Conservation (phyloP, 2,888 invertebrate genomes). For the Adela reaumurella region DNA sequence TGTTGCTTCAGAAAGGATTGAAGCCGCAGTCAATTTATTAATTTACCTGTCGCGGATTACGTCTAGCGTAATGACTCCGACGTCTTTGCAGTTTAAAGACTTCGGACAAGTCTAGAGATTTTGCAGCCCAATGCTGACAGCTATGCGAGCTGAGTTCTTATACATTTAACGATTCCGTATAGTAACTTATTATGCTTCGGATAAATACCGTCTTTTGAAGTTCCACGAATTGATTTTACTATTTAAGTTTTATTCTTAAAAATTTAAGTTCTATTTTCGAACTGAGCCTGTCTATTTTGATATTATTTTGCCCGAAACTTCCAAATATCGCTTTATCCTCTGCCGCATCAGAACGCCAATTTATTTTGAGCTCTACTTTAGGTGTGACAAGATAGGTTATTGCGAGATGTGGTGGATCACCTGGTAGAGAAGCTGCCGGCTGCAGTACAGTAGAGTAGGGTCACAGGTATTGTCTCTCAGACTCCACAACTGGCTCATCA, state of each 20-base stretch:
- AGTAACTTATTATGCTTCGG: background rate
- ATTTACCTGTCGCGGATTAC: background rate
- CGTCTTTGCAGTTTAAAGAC: background rate
- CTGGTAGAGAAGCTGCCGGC: conserved; percentile 4
- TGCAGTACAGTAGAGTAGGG: conserved; percentile 12
- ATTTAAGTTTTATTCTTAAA: no score
- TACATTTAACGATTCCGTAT: background rate
- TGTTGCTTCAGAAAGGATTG: conserved; percentile 16
- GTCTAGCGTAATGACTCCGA: background rate
- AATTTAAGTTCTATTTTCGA: no score
- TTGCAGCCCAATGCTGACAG: conserved; percentile 15
- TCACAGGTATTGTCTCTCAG: background rate
- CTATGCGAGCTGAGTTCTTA: conserved; percentile 13
- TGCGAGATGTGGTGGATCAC: conserved; percentile 8
- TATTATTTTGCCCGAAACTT: background rate
- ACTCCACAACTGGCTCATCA: conserved; percentile 25
- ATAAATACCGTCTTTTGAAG: background rate
- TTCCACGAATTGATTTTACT: background rate
- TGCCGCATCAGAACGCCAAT: conserved; percentile 17
- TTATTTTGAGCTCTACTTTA: conserved; percentile 13
- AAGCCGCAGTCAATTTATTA: background rate
- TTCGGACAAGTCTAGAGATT: conserved; percentile 8
- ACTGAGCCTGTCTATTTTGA: no score
- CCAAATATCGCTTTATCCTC: conserved; percentile 7
- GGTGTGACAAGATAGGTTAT: no score